A percentile compares a stretch with the other conserved stretches of the same genome.
phyloP scores from a whole-genome alignment of 2,888 invertebrate genomes.

The Abscondita cerata region DNA sequence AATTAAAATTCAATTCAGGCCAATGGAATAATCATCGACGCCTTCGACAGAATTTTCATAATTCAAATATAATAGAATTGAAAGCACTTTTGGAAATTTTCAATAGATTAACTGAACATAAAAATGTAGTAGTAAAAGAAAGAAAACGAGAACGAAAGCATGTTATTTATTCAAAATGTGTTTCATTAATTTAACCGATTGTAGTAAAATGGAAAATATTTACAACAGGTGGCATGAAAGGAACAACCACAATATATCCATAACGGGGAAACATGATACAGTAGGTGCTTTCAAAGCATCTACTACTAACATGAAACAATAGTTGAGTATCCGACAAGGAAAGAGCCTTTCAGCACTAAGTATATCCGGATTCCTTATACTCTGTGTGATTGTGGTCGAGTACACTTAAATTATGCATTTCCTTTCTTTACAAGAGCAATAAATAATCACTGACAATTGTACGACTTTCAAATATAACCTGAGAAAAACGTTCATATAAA shows the following conservation, averaged over 20 bases:
- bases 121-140: neutral
- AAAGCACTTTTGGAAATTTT: slow-evolving; percentile 5
- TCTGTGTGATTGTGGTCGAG: slow-evolving; percentile 12
- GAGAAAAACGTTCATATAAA: no score
- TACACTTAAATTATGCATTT: slow-evolving; percentile 6
- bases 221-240: slow-evolving; percentile 24
- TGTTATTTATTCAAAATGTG: no score
- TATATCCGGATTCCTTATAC: slow-evolving; percentile 25
- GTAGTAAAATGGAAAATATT: slow-evolving; percentile 7
- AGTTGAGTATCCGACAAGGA: slow-evolving; percentile 22
- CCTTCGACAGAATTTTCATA: slow-evolving; percentile 15
- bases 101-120: slow-evolving; percentile 1
- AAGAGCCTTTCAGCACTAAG: slow-evolving; percentile 25
- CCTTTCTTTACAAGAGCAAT: neutral
- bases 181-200: no score
- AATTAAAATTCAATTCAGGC: slow-evolving; percentile 24
- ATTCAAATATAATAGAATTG: slow-evolving; percentile 13
- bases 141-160: no score
- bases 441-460: no score
- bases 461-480: no score
- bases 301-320: slow-evolving; percentile 24
- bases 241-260: slow-evolving; percentile 19
- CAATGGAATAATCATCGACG: slow-evolving; percentile 21
- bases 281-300: slow-evolving; percentile 23
- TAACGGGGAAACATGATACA: slow-evolving; percentile 25